Evolutionary conservation across 2,113 vertebrate genomes (phyloP), one percentile per base, ranked within the genome.

Genomic region (Diadophis punctatus): DNA sequence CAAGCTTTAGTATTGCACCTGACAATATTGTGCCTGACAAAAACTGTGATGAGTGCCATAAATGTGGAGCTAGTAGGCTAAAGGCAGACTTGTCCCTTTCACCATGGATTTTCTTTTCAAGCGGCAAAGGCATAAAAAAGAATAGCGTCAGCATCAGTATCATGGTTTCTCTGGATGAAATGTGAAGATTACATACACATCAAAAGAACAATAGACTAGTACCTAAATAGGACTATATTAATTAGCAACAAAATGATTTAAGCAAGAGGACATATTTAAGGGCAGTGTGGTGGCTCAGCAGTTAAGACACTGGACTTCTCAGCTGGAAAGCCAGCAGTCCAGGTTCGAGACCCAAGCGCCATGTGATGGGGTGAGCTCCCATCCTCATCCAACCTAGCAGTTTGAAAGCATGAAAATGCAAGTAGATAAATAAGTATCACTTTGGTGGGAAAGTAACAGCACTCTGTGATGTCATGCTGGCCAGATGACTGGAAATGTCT

Each of bases 241-340:
- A n/a, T 80, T 80, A 20, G 68, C n/a, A 80, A 39, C 16, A 22
- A 39, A 80, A 39, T 34, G 16, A 20, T 39, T 80, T 80, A 39
- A 80, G 34, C n/a, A 74, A 34, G 16, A 80, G n/a, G 56, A 88
- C 94, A 92, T 84, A 63, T 48, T 52, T 90, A 95, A 95, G 88
- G 60, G 1, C 11, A 2, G 27, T 12, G 30, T 63, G 60, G 11
- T 63, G 60, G 30, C 27, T n/a, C 11, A n/a, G 60, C 30, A 30
- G 11, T 63, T 63, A 60, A 60, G 60, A 63, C 11, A 63, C 30
- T n/a, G 60, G 27, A 25, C 11, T 63, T 63, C 27, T 63, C 60
- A 14, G 27, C 27, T 63, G 27, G 27, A 63, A 63, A 63, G 56
- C 25, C 58, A 60, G 9, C 58, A 60, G 58, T 25, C 60, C 27